Evolutionary conservation across 2,888 invertebrate genomes (phyloP).

Genomic region (Gymnocheta viridis): DNA sequence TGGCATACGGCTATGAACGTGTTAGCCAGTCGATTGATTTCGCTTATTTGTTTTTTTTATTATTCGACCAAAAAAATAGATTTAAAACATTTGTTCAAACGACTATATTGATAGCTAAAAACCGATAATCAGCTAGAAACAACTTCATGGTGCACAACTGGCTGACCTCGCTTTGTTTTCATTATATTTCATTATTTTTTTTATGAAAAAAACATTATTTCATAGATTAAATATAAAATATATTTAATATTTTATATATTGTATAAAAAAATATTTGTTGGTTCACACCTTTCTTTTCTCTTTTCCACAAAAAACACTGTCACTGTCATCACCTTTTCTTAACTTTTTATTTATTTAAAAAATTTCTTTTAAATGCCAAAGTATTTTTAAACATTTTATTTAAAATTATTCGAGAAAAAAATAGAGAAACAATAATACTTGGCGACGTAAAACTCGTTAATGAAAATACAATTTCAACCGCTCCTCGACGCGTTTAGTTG

Average conservation of each 20-base stretch:
- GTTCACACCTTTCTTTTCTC: slow-evolving; percentile 64
- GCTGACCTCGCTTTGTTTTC: slow-evolving; percentile 67
- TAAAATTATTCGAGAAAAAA: not conserved
- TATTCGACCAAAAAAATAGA: slow-evolving; percentile 42
- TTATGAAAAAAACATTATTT: slow-evolving; percentile 30
- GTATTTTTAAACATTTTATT: slow-evolving; percentile 52
- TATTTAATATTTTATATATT: not conserved
- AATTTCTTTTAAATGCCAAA: slow-evolving; percentile 68
- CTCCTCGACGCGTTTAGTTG: slow-evolving; percentile 57
- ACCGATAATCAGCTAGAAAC: slow-evolving; percentile 62
- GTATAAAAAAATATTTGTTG: slow-evolving; percentile 1
- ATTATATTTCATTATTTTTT: slow-evolving; percentile 32
- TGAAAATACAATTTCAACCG: slow-evolving; percentile 49
- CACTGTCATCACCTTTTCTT: slow-evolving; percentile 52
- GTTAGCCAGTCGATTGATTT: slow-evolving; percentile 6
- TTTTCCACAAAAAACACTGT: slow-evolving; percentile 20
- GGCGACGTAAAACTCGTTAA: slow-evolving; percentile 60
- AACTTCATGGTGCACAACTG: slow-evolving; percentile 53
- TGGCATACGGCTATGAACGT: slow-evolving; percentile 46
- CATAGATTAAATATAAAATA: slow-evolving; percentile 21
- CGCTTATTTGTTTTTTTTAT: not conserved
- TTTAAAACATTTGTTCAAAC: slow-evolving; percentile 56
- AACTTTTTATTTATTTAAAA: slow-evolving; percentile 52
- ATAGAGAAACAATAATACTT: slow-evolving; percentile 37
- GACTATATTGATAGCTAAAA: slow-evolving; percentile 43